Conservation (phyloP, 2,113 vertebrate species). For the Bettongia penicillata region DNA sequence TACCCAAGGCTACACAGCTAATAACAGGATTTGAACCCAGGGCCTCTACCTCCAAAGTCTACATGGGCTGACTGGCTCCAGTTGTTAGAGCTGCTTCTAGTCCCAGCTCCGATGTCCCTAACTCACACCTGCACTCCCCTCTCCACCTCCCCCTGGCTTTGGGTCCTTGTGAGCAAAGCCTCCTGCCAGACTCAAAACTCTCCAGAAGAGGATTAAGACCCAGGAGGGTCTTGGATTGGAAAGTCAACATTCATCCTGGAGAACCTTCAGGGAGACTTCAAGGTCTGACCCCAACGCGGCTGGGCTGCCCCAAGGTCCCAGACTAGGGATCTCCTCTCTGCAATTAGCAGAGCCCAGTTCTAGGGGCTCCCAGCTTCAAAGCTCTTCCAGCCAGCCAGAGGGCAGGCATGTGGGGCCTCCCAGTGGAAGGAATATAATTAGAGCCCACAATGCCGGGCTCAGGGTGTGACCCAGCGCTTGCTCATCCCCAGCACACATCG, state of each 20-base stretch:
- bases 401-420: background rate
- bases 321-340: background rate
- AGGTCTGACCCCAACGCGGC: background rate
- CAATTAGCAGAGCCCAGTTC: constrained; percentile 17
- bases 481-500: background rate
- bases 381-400: background rate
- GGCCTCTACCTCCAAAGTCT: no score
- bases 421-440: constrained; percentile 30
- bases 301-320: background rate
- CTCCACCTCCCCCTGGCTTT: no score
- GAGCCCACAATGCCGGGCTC: background rate
- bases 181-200: background rate
- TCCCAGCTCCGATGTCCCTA: no score
- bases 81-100: no score
- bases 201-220: no score
- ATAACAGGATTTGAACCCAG: background rate
- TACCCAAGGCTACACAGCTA: no score
- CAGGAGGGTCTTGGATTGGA: background rate
- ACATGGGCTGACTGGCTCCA: background rate
- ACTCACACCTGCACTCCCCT: no score
- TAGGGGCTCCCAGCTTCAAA: constrained; percentile 59
- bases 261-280: background rate
- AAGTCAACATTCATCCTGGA: no score
- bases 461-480: constrained; percentile 9
- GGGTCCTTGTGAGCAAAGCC: no score